These are phyloP conservation scores for Cotesia chilonis DNA, from an alignment of 1,140 invertebrate species.

Conservation along the genomic window DNA sequence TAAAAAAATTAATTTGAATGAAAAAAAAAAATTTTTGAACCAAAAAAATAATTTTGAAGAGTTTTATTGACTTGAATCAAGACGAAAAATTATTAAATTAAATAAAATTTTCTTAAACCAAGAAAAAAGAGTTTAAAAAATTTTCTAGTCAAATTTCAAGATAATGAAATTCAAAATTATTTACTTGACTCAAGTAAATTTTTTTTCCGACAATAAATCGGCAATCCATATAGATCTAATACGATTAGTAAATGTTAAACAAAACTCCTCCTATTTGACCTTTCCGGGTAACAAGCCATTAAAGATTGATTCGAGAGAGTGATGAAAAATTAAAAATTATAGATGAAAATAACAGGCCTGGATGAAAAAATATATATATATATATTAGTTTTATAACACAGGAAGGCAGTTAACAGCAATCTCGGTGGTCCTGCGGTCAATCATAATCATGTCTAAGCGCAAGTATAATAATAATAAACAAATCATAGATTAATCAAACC, in stretches of 20 bases:
- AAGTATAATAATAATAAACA: conserved; percentile 43
- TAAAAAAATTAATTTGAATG: too few species aligned
- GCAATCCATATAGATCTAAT: background rate
- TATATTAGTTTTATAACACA: conserved; percentile 3
- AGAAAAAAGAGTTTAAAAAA: too few species aligned
- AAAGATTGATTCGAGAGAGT: background rate
- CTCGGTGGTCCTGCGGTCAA: conserved; percentile 59
- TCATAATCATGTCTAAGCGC: conserved; percentile 61
- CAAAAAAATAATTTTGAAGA: too few species aligned
- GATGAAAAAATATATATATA: conserved; percentile 20
- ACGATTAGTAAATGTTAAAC: conserved; percentile 8
- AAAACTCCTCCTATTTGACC: conserved; percentile 3
- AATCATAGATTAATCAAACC: conserved; percentile 5
- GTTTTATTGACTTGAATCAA: too few species aligned
- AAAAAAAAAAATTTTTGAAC: too few species aligned
- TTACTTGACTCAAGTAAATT: too few species aligned
- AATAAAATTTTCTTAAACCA: too few species aligned
- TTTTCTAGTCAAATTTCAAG: too few species aligned
- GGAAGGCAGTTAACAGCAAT: conserved; percentile 35
- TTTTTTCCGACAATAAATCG: too few species aligned
- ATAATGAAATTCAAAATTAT: too few species aligned
- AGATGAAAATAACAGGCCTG: background rate
- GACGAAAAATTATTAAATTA: too few species aligned
- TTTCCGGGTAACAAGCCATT: conserved; percentile 4
- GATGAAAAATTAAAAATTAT: conserved; percentile 12